Percentiles rank a stretch among this genome's conserved stretches.
Conservation (phyloP, 2,113 vertebrate species). For the Leptocoma aspasia region DNA sequence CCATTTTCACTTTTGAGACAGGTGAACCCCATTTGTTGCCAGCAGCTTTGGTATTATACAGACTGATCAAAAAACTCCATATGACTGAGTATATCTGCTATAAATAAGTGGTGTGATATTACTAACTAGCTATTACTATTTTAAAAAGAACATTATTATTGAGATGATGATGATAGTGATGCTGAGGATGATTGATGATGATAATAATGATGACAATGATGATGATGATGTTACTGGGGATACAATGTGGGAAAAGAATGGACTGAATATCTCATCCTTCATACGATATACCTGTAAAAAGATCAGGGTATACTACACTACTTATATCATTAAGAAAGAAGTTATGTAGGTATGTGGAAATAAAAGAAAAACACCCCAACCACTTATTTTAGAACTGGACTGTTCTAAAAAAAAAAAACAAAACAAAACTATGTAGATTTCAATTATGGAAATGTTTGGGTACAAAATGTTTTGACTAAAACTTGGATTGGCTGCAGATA, state of each 20-base stretch:
- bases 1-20: neutral
- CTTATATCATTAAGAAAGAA: neutral
- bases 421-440: neutral
- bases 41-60: neutral
- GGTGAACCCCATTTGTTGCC: neutral
- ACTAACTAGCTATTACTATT: neutral
- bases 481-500: neutral
- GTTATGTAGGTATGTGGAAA: neutral
- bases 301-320: neutral
- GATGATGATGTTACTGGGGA: too few species aligned
- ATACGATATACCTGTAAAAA: fast-evolving
- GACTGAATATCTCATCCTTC: neutral
- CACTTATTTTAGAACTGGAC: neutral
- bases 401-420: neutral
- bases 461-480: neutral
- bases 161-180: neutral
- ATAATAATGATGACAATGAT: too few species aligned
- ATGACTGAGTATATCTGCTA: neutral
- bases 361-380: neutral
- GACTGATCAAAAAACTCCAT: neutral
- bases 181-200: too few species aligned
- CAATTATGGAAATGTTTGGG: neutral
- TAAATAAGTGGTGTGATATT: neutral
- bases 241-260: neutral
- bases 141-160: neutral